phyloP scores from a whole-genome alignment of 2,797 vertebrate species.

The Phalloptychus januarius region DNA sequence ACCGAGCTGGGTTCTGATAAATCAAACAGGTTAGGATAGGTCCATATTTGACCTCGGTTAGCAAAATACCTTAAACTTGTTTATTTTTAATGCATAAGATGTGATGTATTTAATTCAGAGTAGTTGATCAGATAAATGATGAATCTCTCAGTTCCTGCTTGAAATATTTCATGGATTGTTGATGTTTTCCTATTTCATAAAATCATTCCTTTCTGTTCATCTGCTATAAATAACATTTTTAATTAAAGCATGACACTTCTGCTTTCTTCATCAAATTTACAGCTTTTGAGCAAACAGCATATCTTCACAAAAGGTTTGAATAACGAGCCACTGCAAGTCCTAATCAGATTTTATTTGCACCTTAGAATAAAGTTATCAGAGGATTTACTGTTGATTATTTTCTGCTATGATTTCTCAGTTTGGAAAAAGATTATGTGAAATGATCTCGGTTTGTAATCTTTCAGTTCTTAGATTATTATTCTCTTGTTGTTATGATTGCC shows the following conservation, averaged over 20 bases:
- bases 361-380: background rate
- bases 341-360: background rate
- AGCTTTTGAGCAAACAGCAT: background rate
- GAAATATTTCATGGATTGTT: background rate
- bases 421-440: background rate
- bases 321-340: background rate
- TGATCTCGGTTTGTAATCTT: background rate
- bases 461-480: constrained; percentile 4
- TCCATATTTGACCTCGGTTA: background rate
- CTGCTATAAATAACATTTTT: background rate
- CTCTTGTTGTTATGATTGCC: constrained; percentile 48
- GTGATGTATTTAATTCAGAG: too few relatives aligned
- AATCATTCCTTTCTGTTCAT: background rate
- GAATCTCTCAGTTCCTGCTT: background rate
- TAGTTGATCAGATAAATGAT: background rate
- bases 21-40: background rate
- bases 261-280: background rate
- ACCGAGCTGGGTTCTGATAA: background rate
- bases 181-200: background rate
- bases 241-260: background rate
- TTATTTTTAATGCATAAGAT: background rate
- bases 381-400: background rate
- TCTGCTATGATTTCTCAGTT: background rate
- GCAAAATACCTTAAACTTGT: background rate
- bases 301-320: background rate